phyloP scores from a whole-genome alignment of 2,797 vertebrate genomes.

The Syngnathus acus region DNA sequence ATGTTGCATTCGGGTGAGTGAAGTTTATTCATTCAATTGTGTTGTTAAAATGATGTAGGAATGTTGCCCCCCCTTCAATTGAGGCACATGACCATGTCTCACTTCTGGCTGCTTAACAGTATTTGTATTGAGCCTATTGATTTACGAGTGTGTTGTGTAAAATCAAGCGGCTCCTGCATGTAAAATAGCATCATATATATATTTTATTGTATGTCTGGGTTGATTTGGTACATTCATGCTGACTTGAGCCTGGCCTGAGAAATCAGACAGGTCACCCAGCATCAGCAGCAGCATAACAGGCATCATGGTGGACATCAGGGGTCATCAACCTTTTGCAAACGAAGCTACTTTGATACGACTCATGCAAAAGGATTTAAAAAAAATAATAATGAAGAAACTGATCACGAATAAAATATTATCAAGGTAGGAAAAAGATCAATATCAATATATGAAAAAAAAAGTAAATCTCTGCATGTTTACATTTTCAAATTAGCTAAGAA shows the following conservation, averaged over 20 bases:
- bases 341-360: neutral
- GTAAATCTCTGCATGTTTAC: neutral
- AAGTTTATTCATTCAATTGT: conserved; percentile 12
- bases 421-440: neutral
- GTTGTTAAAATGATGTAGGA: neutral
- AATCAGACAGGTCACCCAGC: neutral
- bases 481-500: neutral
- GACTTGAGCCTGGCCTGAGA: neutral
- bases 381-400: no score
- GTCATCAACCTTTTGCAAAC: neutral
- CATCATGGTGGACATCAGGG: conserved; percentile 17
- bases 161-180: neutral
- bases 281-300: conserved; percentile 17
- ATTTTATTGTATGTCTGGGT: neutral
- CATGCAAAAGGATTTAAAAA: neutral
- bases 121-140: neutral
- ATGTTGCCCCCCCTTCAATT: neutral
- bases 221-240: conserved; percentile 9
- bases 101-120: neutral
- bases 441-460: neutral
- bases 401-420: neutral
- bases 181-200: conserved; percentile 2
- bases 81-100: neutral
- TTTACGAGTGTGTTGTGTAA: no score
- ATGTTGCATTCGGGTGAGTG: conserved; percentile 53